Conservation (phyloP, 1,140 invertebrate genomes). For the Acromyrmex heyeri region DNA sequence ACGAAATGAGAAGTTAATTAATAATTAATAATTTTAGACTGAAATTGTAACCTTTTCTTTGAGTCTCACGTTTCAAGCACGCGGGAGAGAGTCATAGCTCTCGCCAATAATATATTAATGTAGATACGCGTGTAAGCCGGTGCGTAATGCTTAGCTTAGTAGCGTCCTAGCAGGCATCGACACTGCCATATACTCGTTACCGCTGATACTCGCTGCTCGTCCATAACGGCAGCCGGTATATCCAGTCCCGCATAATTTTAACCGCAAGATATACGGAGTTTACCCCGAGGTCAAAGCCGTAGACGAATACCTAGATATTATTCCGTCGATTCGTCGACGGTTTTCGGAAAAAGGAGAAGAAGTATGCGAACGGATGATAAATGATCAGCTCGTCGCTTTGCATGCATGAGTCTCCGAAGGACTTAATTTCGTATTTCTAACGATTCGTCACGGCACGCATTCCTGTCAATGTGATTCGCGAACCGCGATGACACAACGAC, state of each 20-base stretch:
- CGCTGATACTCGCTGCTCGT: slow-evolving; percentile 43
- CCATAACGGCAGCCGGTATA: slow-evolving; percentile 54
- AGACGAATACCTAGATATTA: slow-evolving; percentile 25
- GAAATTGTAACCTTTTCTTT: neutral
- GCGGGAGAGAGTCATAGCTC: neutral
- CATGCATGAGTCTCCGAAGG: neutral
- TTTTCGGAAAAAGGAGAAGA: neutral
- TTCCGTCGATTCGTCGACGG: slow-evolving; percentile 41
- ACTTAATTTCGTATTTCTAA: slow-evolving; percentile 35
- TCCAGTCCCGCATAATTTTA: slow-evolving; percentile 68
- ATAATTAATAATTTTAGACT: neutral
- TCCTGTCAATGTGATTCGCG: neutral
- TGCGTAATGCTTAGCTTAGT: slow-evolving; percentile 45
- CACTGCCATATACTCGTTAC: slow-evolving; percentile 49
- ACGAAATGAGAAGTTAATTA: neutral
- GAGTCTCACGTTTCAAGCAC: neutral
- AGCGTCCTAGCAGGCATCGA: slow-evolving; percentile 38
- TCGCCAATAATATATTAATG: slow-evolving; percentile 33
- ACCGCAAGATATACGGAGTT: slow-evolving; percentile 60
- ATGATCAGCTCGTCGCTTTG: slow-evolving; percentile 37
- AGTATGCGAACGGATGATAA: slow-evolving; percentile 46
- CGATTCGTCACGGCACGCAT: neutral
- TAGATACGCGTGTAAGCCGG: slow-evolving; percentile 27
- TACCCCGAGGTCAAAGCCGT: slow-evolving; percentile 42
- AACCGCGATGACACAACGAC: neutral